Percentiles rank a stretch among this genome's conserved stretches.
phyloP scores from a whole-genome alignment of 2,888 invertebrate genomes.

The Meghimatium bilineatum region DNA sequence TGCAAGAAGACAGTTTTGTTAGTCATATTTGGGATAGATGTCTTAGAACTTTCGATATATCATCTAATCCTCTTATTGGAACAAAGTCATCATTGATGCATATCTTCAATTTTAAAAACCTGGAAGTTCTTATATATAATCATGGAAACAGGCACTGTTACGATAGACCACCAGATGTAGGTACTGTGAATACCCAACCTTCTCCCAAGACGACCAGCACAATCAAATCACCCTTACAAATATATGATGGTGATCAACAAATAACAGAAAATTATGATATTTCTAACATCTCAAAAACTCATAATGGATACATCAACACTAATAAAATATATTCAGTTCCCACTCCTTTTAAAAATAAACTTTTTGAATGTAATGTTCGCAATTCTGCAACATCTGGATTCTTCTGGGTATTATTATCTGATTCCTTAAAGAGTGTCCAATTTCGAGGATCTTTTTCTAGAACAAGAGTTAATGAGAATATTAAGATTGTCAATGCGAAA shows the following conservation, averaged over 20 bases:
- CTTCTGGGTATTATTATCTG: neutral
- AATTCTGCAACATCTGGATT: no score
- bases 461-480: neutral
- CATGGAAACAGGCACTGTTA: no score
- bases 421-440: neutral
- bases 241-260: neutral
- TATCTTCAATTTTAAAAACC: slow-evolving; percentile 4
- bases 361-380: no score
- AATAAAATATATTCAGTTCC: no score
- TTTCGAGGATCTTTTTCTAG: neutral
- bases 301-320: no score
- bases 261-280: neutral
- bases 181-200: no score
- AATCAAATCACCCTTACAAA: neutral
- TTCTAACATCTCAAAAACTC: no score
- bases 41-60: slow-evolving; percentile 7
- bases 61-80: slow-evolving; percentile 2
- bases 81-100: neutral
- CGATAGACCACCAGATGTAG: no score
- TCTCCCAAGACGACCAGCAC: no score
- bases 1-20: neutral
- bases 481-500: neutral
- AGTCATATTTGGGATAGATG: slow-evolving; percentile 15
- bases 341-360: no score
- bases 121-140: neutral